phyloP scores from a whole-genome alignment of 2,888 invertebrate species.

The Spodoptera picta region DNA sequence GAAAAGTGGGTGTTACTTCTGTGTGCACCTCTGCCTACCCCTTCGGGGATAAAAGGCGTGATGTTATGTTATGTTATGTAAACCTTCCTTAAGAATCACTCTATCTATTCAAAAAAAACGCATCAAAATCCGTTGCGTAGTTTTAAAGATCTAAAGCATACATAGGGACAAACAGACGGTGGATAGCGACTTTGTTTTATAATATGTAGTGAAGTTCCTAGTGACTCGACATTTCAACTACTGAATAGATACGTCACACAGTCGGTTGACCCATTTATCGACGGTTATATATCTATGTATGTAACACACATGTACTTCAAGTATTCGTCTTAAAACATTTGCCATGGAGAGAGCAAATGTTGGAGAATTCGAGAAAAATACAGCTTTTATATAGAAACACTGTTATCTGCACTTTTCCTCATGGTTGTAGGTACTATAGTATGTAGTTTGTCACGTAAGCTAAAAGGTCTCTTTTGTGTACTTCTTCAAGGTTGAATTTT shows the following conservation, averaged over 20 bases:
- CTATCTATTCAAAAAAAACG: no score
- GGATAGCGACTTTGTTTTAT: no score
- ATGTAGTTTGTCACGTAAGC: not conserved
- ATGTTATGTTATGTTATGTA: no score
- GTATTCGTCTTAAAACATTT: slow-evolving; percentile 21
- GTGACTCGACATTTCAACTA: slow-evolving; percentile 14
- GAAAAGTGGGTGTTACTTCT: no score
- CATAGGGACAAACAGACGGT: no score
- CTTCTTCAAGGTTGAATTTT: no score
- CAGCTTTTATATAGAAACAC: slow-evolving; percentile 19
- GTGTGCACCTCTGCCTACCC: no score
- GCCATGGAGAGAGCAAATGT: slow-evolving; percentile 14
- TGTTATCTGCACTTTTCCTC: slow-evolving; percentile 32
- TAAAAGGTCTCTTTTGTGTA: no score
- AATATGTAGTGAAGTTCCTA: slow-evolving; percentile 14
- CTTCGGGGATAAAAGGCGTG: no score
- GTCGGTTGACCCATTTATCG: slow-evolving; percentile 50
- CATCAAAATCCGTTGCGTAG: no score
- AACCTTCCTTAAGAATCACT: no score
- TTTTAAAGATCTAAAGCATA: no score
- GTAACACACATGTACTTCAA: slow-evolving; percentile 27
- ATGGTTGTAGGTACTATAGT: not conserved
- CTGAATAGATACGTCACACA: slow-evolving; percentile 12
- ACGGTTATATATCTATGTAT: slow-evolving; percentile 9
- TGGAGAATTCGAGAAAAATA: slow-evolving; percentile 23